Base-by-base conservation (phyloP, 2,113 vertebrate species). In the Zosterops hypoxanthus region DNA sequence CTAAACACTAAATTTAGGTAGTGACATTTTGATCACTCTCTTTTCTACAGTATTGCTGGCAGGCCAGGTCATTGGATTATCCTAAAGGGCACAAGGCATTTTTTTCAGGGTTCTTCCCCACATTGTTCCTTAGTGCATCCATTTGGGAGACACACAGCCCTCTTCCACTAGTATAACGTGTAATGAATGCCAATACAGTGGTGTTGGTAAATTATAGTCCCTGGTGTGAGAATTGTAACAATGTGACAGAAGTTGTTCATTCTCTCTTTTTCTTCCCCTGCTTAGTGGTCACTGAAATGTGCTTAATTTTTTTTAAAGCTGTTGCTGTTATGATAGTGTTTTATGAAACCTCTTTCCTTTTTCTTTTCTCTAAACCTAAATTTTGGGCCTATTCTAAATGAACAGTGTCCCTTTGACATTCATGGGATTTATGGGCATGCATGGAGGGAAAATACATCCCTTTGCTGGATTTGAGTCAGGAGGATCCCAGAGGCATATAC, bases 341-440 rank as follows among this genome's bases (percentile, higher is more conserved):
- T 95, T 69, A 60, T 84, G 71, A 96, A 91, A 78, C 41, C 50
- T 50, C 47, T 87, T 76, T 73, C 50, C 56, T 91, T 94, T 83
- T 86, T 64, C 63, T 90, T 84, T 78, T 88, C 47, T 89, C 76
- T 94, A 87, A 97, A 93, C 44, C 61, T 59, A 93, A 88, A 90
- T 95, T 95, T 95, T 90, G 72, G 79, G 83, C 50, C 71, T 72
- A 6, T 92, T 84, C n/a, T 96, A 94, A 95, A 95, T 86, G 82
- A 97, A 55, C 65, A 75, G 88, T 90, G 97, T 97, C 95, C 97
- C 95, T 97, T 97, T 97, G 97, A 97, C 97, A 96, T 97, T 97
- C 97, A 97, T 94, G 94, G 95, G 94, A 91, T 97, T 97, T 97
- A 96, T 59, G 49, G 69, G 50, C 65, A 75, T 71, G 89, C 92